Evolutionary conservation across 2,113 vertebrate genomes (phyloP).

Genomic region (Triplophysa tibetana): DNA sequence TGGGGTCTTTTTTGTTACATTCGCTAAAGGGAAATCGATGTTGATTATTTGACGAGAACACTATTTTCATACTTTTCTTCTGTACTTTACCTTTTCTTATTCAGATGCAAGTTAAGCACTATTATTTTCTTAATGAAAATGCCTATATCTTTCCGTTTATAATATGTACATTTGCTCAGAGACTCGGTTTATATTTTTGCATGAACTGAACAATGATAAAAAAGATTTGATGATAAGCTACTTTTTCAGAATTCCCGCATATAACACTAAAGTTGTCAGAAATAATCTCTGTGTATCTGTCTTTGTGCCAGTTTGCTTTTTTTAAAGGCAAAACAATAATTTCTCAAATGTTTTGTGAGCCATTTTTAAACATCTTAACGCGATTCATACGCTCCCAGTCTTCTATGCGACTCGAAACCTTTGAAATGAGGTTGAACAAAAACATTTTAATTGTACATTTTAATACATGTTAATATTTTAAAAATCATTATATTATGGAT

Average conservation of each 20-base stretch:
- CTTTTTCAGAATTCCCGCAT: constrained; percentile 65
- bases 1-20: constrained; percentile 52
- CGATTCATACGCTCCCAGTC: not conserved
- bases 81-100: constrained; percentile 92
- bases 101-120: constrained; percentile 87
- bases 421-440: constrained; percentile 63
- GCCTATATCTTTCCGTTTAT: constrained; percentile 79
- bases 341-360: constrained; percentile 48
- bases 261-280: constrained; percentile 34
- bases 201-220: constrained; percentile 68
- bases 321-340: constrained; percentile 2
- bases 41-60: constrained; percentile 80
- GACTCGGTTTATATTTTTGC: constrained; percentile 81
- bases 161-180: constrained; percentile 79
- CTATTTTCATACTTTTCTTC: constrained; percentile 93
- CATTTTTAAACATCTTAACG: not conserved
- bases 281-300: not conserved
- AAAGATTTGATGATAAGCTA: constrained; percentile 54
- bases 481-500: constrained; percentile 1
- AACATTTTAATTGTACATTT: constrained; percentile 68
- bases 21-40: constrained; percentile 67
- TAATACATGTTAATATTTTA: constrained; percentile 75
- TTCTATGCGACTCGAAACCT: constrained; percentile 69
- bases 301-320: constrained; percentile 33
- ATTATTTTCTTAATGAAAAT: constrained; percentile 83